A percentile compares a stretch with the other conserved stretches of the same genome.
Evolutionary conservation across 1,140 invertebrate species (phyloP).

Genomic region (Drosophila tsacasi): DNA sequence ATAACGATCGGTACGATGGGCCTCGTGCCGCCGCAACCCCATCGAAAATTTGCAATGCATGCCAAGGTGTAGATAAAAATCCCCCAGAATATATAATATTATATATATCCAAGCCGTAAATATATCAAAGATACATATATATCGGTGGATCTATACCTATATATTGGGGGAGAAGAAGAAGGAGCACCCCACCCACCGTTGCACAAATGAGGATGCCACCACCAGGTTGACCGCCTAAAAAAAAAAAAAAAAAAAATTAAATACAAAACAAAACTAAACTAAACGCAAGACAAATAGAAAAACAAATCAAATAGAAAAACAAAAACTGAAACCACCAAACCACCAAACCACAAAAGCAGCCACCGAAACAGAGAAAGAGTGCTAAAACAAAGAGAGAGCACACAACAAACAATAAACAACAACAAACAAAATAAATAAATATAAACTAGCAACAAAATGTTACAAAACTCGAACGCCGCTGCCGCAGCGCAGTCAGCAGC

Average conservation of each 20-base stretch:
- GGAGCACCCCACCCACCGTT: slow-evolving; percentile 32
- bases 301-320: slow-evolving; percentile 23
- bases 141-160: background rate
- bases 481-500: slow-evolving; percentile 48
- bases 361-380: slow-evolving; percentile 31
- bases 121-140: background rate
- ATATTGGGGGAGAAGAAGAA: background rate
- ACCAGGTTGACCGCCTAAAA: slow-evolving; percentile 36
- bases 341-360: slow-evolving; percentile 37
- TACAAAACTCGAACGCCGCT: slow-evolving; percentile 76
- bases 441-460: slow-evolving; percentile 58
- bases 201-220: slow-evolving; percentile 48
- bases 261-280: slow-evolving; percentile 22
- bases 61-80: slow-evolving; percentile 35
- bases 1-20: slow-evolving; percentile 55
- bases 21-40: slow-evolving; percentile 64
- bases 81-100: background rate
- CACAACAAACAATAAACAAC: slow-evolving; percentile 16
- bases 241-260: slow-evolving; percentile 9
- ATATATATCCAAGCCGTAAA: background rate
- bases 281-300: slow-evolving; percentile 35
- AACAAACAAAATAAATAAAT: slow-evolving; percentile 10
- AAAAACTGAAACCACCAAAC: slow-evolving; percentile 45
- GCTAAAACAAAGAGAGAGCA: slow-evolving; percentile 22
- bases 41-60: slow-evolving; percentile 31